phyloP scores from a whole-genome alignment of 2,113 vertebrate species.

The Scomber colias region DNA sequence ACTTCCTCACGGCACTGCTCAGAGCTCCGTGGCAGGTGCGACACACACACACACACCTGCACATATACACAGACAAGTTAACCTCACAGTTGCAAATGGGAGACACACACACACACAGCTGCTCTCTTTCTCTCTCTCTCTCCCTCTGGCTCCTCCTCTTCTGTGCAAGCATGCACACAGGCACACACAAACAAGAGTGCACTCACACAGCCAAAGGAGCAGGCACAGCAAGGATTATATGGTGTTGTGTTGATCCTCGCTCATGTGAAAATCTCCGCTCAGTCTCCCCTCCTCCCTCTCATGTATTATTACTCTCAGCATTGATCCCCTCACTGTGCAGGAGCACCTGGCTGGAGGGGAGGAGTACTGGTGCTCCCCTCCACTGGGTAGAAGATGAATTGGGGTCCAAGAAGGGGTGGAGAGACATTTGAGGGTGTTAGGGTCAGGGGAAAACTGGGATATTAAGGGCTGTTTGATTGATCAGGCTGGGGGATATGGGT shows the following conservation, averaged over 20 bases:
- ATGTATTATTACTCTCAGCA: constrained; percentile 75
- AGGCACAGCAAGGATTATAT: constrained; percentile 55
- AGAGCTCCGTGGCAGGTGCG: constrained; percentile 69
- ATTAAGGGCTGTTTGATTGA: constrained; percentile 32
- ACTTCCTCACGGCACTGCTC: constrained; percentile 63
- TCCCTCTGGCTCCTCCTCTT: constrained; percentile 27
- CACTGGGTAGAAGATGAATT: constrained; percentile 51
- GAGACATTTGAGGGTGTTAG: constrained; percentile 17
- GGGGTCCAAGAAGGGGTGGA: constrained; percentile 43
- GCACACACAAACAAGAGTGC: constrained; percentile 34
- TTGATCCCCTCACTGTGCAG: constrained; percentile 77
- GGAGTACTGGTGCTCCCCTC: constrained; percentile 58
- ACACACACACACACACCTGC: constrained; percentile 43
- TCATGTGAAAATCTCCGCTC: constrained; percentile 82
- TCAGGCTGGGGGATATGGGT: constrained; percentile 32
- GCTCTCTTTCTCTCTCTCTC: constrained; percentile 37
- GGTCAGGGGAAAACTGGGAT: constrained; percentile 12
- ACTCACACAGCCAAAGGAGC: constrained; percentile 50
- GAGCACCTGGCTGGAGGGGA: constrained; percentile 68
- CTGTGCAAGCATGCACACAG: neutral
- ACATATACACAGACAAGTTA: constrained; percentile 34
- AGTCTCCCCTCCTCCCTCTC: constrained; percentile 68
- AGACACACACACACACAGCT: constrained; percentile 10
- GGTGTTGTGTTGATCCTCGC: constrained; percentile 66
- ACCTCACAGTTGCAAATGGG: constrained; percentile 41